Percentiles rank a stretch among this genome's conserved stretches.
Evolutionary conservation across 2,797 vertebrate genomes (phyloP).

Genomic region (Micropoecilia bifurca): DNA sequence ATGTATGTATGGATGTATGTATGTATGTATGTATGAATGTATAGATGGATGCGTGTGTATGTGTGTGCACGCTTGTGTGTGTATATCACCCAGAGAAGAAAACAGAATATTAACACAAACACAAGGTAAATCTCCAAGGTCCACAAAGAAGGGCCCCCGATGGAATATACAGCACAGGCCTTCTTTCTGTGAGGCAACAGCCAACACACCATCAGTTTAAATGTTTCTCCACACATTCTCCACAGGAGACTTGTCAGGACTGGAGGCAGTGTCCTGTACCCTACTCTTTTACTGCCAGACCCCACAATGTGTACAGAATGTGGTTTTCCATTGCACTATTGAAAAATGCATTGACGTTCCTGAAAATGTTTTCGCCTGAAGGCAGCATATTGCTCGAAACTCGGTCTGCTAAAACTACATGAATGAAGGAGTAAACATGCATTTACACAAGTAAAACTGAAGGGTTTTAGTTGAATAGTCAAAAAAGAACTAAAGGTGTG

Average conservation of each 20-base stretch:
- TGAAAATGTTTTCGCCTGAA: constrained; percentile 4
- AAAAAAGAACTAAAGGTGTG: neutral
- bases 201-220: neutral
- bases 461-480: neutral
- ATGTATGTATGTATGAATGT: fast-evolving
- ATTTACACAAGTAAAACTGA: neutral
- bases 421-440: neutral
- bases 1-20: neutral
- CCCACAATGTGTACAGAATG: neutral
- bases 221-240: constrained; percentile 10
- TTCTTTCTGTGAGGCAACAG: neutral
- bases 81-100: neutral
- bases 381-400: neutral
- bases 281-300: neutral
- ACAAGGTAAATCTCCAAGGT: neutral
- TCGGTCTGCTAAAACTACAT: neutral
- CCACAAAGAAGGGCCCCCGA: neutral
- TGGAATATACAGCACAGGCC: neutral
- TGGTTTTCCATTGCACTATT: constrained; percentile 1
- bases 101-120: neutral
- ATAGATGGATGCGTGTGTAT: neutral
- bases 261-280: constrained; percentile 6
- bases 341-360: constrained; percentile 4
- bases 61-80: too few relatives aligned
- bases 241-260: neutral